Base-by-base conservation (phyloP, 1,140 invertebrate genomes). In the Pantala flavescens region DNA sequence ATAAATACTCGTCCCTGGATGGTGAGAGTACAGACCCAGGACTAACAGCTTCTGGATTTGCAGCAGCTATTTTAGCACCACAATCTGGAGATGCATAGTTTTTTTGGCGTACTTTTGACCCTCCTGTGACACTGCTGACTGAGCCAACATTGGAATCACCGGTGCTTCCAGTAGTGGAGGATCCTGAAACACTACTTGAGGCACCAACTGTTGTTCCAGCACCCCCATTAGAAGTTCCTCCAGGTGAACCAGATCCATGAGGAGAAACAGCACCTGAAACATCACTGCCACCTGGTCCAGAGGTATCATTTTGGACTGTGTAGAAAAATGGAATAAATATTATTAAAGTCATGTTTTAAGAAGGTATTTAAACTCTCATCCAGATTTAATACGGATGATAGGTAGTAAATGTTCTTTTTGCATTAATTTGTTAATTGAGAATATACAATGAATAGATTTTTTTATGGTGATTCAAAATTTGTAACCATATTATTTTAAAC, bases 11-110 rank as follows among this genome's bases (percentile, higher is more conserved):
- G 82, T 99, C 98, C 76, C 90, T 88, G 43, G 91, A 93, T 0
- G 91, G 89, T 71, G 92, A 96, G 12, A 99, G 83, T 36, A 99
- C 89, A 28, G 91, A 90, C 77, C 89, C 88, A 7, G 93, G 87
- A 77, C 95, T 94, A 76, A 91, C 88, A 0, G 96, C 90, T 84
- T 98, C 97, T 0, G 91, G 88, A 85, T 99, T 99, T 0, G 91
- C 88, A 23, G 91, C 90, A 0, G 98, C 88, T 12, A 99, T 89
- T 86, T 99, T 99, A 0, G 98, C 97, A 0, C 97, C 97, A 84
- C 98, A 99, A 79, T 97, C 95, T 0, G 91, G 90, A 0, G 95
- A 96, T 0, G 97, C 97, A 82, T 96, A 97, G 81, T 98, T 98
- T 81, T 96, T 96, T 43, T 89, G 89, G 73, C 91, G 86, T 75